Conservation (phyloP, 2,113 vertebrate species). For the Eolophus roseicapilla region DNA sequence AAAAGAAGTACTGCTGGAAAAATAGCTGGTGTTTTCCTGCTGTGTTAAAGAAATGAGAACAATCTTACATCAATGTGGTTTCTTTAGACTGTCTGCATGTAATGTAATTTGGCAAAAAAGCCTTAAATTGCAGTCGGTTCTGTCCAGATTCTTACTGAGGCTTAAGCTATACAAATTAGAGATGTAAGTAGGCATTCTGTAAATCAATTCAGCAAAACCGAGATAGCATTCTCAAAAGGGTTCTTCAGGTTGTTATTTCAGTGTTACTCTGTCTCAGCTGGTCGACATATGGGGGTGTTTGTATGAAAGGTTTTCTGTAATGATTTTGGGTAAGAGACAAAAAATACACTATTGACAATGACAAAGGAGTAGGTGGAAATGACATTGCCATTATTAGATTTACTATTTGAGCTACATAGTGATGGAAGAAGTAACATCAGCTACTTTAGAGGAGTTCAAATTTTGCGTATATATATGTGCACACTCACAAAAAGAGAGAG, state of each 20-base stretch:
- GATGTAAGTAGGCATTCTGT: not conserved
- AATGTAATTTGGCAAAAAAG: not conserved
- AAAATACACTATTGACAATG: not conserved
- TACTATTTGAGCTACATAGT: not conserved
- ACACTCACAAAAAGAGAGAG: not conserved
- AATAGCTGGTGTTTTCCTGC: not conserved
- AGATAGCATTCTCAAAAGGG: not conserved
- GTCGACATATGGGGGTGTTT: not conserved
- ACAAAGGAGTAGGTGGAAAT: not conserved
- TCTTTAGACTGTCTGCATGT: not conserved
- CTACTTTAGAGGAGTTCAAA: not conserved
- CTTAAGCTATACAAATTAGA: not conserved
- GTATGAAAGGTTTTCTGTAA: not conserved
- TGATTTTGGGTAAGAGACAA: not conserved
- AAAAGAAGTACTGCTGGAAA: not conserved
- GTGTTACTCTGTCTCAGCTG: not conserved
- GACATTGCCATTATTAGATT: not conserved
- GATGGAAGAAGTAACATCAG: not conserved
- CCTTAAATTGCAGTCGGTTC: not conserved
- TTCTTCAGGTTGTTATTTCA: not conserved
- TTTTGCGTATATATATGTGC: not conserved
- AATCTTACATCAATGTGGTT: not conserved
- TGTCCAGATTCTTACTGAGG: not conserved
- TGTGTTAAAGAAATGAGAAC: not conserved
- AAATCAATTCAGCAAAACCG: not conserved